phyloP scores from a whole-genome alignment of 2,113 vertebrate species.

The Alosa alosa region DNA sequence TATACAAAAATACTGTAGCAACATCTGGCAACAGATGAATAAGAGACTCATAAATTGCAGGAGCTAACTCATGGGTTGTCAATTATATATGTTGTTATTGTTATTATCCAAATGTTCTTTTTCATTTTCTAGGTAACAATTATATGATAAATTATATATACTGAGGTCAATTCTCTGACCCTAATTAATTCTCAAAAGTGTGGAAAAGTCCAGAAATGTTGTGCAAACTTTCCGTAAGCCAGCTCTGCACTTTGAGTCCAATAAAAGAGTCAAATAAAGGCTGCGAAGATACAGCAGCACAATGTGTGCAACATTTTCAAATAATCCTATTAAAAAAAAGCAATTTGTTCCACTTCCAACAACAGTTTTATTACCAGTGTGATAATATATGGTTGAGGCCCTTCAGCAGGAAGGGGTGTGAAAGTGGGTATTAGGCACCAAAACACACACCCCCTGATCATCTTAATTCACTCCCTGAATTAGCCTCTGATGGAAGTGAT shows the following conservation, averaged over 20 bases:
- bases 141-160: neutral
- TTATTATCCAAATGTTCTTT: neutral
- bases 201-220: constrained; percentile 3
- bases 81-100: constrained; percentile 1
- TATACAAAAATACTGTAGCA: neutral
- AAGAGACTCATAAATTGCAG: neutral
- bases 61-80: neutral
- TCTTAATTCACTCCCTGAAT: constrained; percentile 33
- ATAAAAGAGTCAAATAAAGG: constrained; percentile 40
- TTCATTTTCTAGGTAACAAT: neutral
- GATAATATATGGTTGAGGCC: constrained; percentile 44
- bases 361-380: constrained; percentile 52
- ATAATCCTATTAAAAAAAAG: constrained; percentile 66
- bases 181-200: neutral
- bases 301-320: constrained; percentile 50
- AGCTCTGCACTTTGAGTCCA: constrained; percentile 34
- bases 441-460: constrained; percentile 34
- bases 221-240: neutral
- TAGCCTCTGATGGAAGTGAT: constrained; percentile 33
- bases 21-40: neutral
- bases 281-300: constrained; percentile 3
- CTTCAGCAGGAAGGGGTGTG: constrained; percentile 30
- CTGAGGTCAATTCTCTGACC: neutral
- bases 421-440: constrained; percentile 23
- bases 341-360: constrained; percentile 60